Base-by-base conservation (phyloP, 2,797 vertebrate species). In the Cyprinella venusta region DNA sequence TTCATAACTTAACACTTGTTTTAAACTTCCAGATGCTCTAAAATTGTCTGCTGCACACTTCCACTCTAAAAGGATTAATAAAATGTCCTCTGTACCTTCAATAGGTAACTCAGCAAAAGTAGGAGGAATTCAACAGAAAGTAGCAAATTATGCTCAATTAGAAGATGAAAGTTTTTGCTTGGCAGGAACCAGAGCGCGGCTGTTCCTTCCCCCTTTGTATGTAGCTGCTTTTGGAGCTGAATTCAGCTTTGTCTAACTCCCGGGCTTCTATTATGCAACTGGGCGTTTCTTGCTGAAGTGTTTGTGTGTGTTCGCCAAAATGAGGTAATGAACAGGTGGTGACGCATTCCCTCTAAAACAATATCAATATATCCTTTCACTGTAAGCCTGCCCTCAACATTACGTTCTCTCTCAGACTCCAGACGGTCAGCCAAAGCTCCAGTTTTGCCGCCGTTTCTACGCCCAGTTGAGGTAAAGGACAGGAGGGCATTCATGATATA, bases 221-320 rank as follows among this genome's bases (percentile, higher is more conserved):
- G 82, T 79, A 15, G 75, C 79, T 68, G 83, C 77, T 56, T 74
- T 79, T 42, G 38, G 76, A 92, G 91, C 90, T 94, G 88, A 91
- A 88, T 87, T 86, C 87, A 88, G 88, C 91, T 91, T 90, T 90
- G 76, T 90, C 88, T 92, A 87, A 84, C 89, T 92, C 85, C 86
- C 48, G 76, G 85, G 76, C 42, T 64, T 6, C 82, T 79, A 86
- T 91, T 92, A 90, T 90, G 90, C 91, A 92, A 91, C 67, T 24
- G 86, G 87, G 72, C 52, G 52, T 82, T 65, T 79, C 63, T 75
- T 33, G 75, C 8, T 70, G 56, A 79, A 79, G 68, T 88, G 80
- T 84, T 87, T 76, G 82, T 85, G 80, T 76, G 68, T 69, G 81
- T 84, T 86, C 81, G 87, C 80, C 89, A 84, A 87, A 90, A 87